Percentiles rank a stretch among this genome's conserved stretches.
Conservation (phyloP, 2,888 invertebrate genomes). For the Entomobrya proxima region DNA sequence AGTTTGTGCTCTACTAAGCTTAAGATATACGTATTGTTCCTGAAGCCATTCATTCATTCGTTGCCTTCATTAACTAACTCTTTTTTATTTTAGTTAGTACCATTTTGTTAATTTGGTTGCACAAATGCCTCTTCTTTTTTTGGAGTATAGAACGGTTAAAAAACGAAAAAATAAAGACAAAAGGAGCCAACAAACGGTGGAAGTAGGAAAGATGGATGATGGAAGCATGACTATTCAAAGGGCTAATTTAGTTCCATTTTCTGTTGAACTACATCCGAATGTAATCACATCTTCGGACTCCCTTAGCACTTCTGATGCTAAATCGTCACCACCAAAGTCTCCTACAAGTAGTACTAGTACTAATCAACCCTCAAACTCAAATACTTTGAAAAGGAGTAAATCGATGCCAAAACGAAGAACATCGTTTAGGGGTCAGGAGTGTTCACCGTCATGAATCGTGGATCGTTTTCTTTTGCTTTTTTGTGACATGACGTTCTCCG, state of each 20-base stretch:
- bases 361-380: slow-evolving; percentile 35
- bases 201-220: slow-evolving; percentile 41
- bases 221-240: slow-evolving; percentile 38
- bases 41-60: too few species aligned
- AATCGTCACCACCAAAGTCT: slow-evolving; percentile 25
- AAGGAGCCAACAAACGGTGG: slow-evolving; percentile 35
- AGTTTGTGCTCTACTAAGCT: too few species aligned
- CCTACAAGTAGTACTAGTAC: slow-evolving; percentile 37
- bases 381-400: slow-evolving; percentile 72
- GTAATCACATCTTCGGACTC: slow-evolving; percentile 30
- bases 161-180: slow-evolving; percentile 66
- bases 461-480: too few species aligned
- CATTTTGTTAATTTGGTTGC: slow-evolving; percentile 44
- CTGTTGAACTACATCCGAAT: slow-evolving; percentile 44
- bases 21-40: too few species aligned
- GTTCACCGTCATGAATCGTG: slow-evolving; percentile 69
- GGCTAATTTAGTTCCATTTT: slow-evolving; percentile 59
- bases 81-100: not conserved
- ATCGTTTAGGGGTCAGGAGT: slow-evolving; percentile 72
- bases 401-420: slow-evolving; percentile 74
- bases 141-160: slow-evolving; percentile 71
- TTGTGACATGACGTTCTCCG: too few species aligned
- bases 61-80: too few species aligned
- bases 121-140: slow-evolving; percentile 67
- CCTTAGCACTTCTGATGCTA: not conserved